Conservation (phyloP, 2,113 vertebrate species). For the Beaufortia kweichowensis region DNA sequence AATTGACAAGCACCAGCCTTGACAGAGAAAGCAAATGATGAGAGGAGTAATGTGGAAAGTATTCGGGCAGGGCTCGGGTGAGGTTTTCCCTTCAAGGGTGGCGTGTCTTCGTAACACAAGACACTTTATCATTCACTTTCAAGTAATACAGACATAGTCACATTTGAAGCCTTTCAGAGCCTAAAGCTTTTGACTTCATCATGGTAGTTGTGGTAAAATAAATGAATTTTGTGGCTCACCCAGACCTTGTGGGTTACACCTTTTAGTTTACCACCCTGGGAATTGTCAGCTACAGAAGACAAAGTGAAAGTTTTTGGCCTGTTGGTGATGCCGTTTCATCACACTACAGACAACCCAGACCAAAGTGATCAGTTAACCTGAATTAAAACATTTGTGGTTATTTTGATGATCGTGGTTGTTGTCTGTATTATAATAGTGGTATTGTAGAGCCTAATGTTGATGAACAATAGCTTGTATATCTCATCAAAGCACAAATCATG, state of each 20-base stretch:
- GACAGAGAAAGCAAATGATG: slow-evolving; percentile 46
- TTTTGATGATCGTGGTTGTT: not conserved
- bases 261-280: not conserved
- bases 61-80: slow-evolving; percentile 49
- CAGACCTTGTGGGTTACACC: not conserved
- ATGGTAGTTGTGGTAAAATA: not conserved
- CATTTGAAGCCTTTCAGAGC: not conserved
- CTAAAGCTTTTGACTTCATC: not conserved
- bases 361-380: not conserved
- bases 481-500: not conserved
- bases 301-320: not conserved
- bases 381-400: slow-evolving; percentile 16
- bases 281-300: not conserved
- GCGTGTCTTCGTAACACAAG: not conserved
- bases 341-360: not conserved
- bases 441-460: slow-evolving; percentile 1
- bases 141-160: not conserved
- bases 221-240: not conserved
- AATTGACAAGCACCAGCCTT: slow-evolving; percentile 30
- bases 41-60: slow-evolving; percentile 66
- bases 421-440: not conserved
- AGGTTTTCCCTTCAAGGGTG: not conserved
- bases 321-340: not conserved
- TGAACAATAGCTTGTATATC: not conserved
- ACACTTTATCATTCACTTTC: not conserved